Evolutionary conservation across 1,140 invertebrate genomes (phyloP), one percentile per base, ranked within the genome.

Genomic region (Aphaenogaster floridana): DNA sequence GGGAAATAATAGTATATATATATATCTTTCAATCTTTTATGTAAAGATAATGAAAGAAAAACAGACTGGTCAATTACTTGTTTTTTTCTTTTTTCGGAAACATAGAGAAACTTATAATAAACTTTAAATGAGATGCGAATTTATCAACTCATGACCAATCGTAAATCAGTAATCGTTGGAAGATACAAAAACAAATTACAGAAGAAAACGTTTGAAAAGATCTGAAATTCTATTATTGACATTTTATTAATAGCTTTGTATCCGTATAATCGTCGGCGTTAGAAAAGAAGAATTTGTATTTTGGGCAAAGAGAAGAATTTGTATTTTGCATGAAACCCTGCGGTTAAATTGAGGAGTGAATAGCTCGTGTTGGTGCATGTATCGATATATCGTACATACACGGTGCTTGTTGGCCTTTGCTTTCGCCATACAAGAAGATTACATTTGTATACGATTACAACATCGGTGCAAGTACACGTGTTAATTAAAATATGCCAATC

Each of bases 401-500:
- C 11, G 8, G 63, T 74, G 42, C 39, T 17, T 36, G 34, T 48
- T 36, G 34, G 54, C 68, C 42, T 84, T 61, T 74, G 42, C 28
- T 84, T 84, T 84, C 11, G 50, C 39, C 15, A 59, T 17, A 48
- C 52, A 61, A 15, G 50, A 48, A 61, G 79, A 59, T 59, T 83
- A 83, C 54, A 83, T 83, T 84, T 74, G 42, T 52, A 50, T 28
- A 36, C 3, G 17, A 48, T 42, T 45, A 34, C 69, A 61, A 69
- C 28, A 50, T 63, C 5, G 8, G 34, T 17, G 42, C 50, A 76
- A 36, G 42, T 76, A 76, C 54, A 61, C 17, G 42, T 59, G 52
- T 61, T 84, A 84, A 84, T 84, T 72, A 76, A 57, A 84, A 84
- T 48, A 76, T 2, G 34, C 34, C 42, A 61, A 61, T 76, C 54